These are phyloP conservation scores for Zelostemma sp. DNA, from an alignment of 1,140 invertebrate genomes.

Conservation along the genomic window DNA sequence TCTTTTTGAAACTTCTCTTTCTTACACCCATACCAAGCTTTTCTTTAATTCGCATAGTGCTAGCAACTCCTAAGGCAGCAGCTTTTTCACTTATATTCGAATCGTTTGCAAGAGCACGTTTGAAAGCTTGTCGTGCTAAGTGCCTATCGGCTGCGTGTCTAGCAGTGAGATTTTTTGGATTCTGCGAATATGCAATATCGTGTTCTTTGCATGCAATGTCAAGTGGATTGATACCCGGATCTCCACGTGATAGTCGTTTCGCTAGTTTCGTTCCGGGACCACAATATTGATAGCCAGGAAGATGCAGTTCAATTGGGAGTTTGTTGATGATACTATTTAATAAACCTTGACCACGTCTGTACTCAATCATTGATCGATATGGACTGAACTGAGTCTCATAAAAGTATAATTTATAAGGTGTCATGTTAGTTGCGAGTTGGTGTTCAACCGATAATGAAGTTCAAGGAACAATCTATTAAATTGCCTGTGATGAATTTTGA, in stretches of 20 bases:
- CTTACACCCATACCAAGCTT: conserved; percentile 52
- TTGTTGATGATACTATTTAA: conserved; percentile 62
- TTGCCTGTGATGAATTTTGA: conserved; percentile 22
- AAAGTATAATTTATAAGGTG: neutral
- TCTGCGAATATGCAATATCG: conserved; percentile 64
- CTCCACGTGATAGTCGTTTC: conserved; percentile 59
- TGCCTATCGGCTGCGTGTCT: conserved; percentile 62
- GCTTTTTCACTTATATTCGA: conserved; percentile 53
- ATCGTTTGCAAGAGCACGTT: conserved; percentile 58
- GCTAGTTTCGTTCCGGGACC: conserved; percentile 68
- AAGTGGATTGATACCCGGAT: conserved; percentile 64
- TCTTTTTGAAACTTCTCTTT: too few species aligned
- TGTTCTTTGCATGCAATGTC: conserved; percentile 67
- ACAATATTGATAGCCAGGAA: conserved; percentile 67
- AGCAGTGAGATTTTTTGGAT: conserved; percentile 50
- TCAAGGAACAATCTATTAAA: conserved; percentile 1
- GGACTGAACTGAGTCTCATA: neutral
- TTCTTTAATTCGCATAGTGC: conserved; percentile 54
- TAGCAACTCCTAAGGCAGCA: conserved; percentile 51
- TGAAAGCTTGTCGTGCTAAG: conserved; percentile 59
- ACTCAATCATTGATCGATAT: conserved; percentile 9
- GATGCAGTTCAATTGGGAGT: conserved; percentile 65
- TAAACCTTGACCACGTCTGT: conserved; percentile 37
- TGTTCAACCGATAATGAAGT: conserved; percentile 13
- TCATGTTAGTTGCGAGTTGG: conserved; percentile 9